phyloP scores from a whole-genome alignment of 2,113 vertebrate genomes.

The Melospiza georgiana region DNA sequence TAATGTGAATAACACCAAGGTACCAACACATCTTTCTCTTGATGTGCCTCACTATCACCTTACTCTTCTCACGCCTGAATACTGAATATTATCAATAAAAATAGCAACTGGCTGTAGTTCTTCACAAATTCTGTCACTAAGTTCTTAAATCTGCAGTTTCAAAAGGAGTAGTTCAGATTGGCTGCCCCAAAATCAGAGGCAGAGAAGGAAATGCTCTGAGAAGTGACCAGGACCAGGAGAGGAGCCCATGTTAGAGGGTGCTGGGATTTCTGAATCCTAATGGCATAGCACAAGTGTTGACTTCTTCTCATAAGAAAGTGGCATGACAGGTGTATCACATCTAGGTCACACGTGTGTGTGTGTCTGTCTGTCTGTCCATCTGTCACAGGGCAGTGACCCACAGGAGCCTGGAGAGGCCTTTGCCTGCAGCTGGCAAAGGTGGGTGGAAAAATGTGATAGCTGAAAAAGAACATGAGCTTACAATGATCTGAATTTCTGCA shows the following conservation, averaged over 20 bases:
- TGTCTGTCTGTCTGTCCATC: background rate
- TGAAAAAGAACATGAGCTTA: background rate
- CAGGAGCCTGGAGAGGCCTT: background rate
- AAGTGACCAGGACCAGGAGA: background rate
- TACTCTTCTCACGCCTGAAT: background rate
- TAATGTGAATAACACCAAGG: background rate
- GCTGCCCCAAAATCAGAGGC: background rate
- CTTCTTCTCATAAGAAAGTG: background rate
- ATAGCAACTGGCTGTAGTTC: background rate
- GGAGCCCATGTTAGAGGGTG: accelerated
- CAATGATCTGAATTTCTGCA: background rate
- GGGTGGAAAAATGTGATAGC: background rate
- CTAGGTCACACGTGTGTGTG: accelerated
- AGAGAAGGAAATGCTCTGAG: background rate
- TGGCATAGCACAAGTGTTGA: background rate
- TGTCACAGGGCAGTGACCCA: background rate
- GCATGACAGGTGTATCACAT: background rate
- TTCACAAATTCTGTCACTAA: background rate
- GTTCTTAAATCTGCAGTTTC: background rate
- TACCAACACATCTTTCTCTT: background rate
- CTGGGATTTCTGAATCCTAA: background rate
- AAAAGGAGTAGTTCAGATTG: background rate
- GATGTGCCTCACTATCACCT: background rate
- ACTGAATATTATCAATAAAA: background rate
- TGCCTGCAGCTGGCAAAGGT: background rate